These are phyloP conservation scores for Aspidiotus destructor DNA, from an alignment of 2,888 invertebrate species.

Conservation along the genomic window DNA sequence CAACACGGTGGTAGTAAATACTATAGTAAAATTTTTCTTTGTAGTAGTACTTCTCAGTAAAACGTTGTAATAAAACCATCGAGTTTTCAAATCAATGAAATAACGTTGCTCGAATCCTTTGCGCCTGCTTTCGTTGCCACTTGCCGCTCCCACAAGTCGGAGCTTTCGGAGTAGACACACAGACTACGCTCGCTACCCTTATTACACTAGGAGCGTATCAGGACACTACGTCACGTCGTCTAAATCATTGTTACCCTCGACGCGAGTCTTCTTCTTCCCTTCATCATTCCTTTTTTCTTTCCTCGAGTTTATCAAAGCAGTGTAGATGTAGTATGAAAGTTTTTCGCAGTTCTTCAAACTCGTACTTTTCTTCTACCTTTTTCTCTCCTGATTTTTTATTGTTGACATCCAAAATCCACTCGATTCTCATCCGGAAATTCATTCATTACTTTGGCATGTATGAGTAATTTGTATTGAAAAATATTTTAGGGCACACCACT, in stretches of 20 bases:
- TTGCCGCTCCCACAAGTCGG: neutral
- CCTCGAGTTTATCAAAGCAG: too few relatives aligned
- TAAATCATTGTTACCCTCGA: slow-evolving; percentile 11
- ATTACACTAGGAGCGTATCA: slow-evolving; percentile 3
- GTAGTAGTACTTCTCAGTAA: slow-evolving; percentile 12
- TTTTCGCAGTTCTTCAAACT: too few relatives aligned
- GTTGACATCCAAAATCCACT: too few relatives aligned
- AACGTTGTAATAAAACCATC: slow-evolving; percentile 21
- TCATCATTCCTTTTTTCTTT: neutral
- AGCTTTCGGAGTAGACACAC: too few relatives aligned
- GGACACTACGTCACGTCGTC: slow-evolving; percentile 9
- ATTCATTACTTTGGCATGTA: too few relatives aligned
- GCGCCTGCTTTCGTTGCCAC: slow-evolving; percentile 23
- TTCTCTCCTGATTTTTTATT: too few relatives aligned
- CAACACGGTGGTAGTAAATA: slow-evolving; percentile 17
- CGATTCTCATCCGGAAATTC: too few relatives aligned
- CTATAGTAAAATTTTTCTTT: neutral
- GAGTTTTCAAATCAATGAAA: slow-evolving; percentile 31
- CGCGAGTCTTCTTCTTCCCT: neutral
- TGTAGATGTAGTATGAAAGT: too few relatives aligned
- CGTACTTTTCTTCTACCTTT: too few relatives aligned
- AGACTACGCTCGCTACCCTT: neutral
- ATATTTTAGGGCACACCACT: too few relatives aligned
- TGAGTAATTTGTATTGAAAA: too few relatives aligned
- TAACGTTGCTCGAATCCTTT: slow-evolving; percentile 23